Evolutionary conservation across 2,113 vertebrate genomes (phyloP).

Genomic region (Oryzias celebensis): DNA sequence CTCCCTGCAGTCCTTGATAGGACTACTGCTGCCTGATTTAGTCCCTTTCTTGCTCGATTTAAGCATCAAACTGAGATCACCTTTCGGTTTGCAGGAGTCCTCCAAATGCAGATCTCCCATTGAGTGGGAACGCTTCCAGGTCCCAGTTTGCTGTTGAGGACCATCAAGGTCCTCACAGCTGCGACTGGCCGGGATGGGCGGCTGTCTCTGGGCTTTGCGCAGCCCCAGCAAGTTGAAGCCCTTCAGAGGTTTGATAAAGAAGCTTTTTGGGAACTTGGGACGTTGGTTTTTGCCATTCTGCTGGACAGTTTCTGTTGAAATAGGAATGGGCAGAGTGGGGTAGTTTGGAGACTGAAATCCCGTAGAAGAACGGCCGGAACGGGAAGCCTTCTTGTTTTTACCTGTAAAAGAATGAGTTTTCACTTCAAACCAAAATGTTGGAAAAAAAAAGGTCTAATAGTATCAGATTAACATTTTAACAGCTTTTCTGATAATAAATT

Average conservation of each 20-base stretch:
- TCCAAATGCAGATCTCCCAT: conserved; percentile 89
- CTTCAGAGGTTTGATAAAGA: conserved; percentile 66
- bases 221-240: conserved; percentile 62
- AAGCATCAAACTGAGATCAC: conserved; percentile 36
- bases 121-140: conserved; percentile 89
- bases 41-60: conserved; percentile 44
- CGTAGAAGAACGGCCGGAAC: conserved; percentile 79
- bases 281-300: conserved; percentile 74
- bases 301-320: conserved; percentile 77
- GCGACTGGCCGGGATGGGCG: conserved; percentile 81
- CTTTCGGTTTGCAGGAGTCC: conserved; percentile 60
- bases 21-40: conserved; percentile 31
- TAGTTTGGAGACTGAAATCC: conserved; percentile 81
- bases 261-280: conserved; percentile 63
- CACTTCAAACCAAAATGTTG: conserved; percentile 1
- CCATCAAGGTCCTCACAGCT: conserved; percentile 89
- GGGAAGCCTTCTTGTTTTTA: conserved; percentile 82
- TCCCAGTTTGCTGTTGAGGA: conserved; percentile 52
- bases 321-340: conserved; percentile 82
- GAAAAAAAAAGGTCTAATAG: not conserved
- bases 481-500: not conserved
- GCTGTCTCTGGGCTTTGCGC: conserved; percentile 78
- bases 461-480: too few relatives aligned
- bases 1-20: conserved; percentile 26
- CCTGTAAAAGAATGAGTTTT: conserved; percentile 77